Evolutionary conservation across 37 sponge, comb jelly and placozoan species (phyloP).

Genomic region (Cliona cf. orientalis): DNA sequence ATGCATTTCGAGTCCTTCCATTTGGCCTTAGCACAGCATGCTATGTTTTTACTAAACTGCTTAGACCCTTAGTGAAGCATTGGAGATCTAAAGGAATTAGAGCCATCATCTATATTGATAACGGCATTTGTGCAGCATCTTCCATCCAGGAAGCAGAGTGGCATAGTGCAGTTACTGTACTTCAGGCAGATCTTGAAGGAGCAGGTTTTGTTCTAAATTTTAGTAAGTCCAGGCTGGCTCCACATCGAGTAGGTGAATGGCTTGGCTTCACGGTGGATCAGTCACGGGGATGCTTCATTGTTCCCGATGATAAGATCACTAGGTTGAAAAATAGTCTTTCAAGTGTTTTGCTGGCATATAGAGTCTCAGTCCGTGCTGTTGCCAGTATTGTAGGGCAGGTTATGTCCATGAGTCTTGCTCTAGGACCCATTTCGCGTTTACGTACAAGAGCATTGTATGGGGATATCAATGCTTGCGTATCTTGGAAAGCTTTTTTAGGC

Average conservation of each 20-base stretch:
- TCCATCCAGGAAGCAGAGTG: background rate
- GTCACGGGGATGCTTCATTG: background rate
- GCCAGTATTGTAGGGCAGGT: no score
- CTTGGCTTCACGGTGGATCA: background rate
- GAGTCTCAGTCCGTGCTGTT: no score
- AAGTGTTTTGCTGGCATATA: no score
- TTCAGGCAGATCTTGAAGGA: background rate
- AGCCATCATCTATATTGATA: background rate
- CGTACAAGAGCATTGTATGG: no score
- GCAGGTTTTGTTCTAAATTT: background rate
- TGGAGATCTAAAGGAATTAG: background rate
- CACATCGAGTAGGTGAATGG: background rate
- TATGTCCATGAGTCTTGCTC: no score
- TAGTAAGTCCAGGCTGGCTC: background rate
- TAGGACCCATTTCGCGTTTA: no score
- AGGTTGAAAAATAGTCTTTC: no score
- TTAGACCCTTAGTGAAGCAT: background rate
- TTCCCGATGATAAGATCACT: background rate
- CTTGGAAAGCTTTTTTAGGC: no score
- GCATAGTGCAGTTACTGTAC: no score
- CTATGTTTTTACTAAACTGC: background rate
- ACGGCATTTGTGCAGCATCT: background rate
- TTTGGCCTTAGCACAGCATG: background rate
- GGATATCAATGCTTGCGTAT: no score
- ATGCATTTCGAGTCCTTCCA: background rate